Percentiles rank a stretch among this genome's conserved stretches.
Conservation (phyloP, 1,140 invertebrate species). For the Cardiocondyla obscurior region DNA sequence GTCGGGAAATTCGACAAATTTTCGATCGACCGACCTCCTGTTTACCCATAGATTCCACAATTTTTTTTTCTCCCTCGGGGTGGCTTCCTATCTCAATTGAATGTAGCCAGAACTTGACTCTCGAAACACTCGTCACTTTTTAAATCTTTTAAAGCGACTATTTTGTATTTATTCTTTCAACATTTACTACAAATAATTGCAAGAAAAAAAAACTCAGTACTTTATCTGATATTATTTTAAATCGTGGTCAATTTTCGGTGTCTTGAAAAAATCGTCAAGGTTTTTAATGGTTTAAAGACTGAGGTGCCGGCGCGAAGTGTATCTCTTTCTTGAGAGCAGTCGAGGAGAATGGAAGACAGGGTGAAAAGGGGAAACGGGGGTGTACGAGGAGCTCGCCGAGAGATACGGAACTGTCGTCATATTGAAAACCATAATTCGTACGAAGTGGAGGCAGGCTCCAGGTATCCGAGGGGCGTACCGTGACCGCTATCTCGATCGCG, state of each 20-base stretch:
- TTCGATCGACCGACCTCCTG: conserved; percentile 23
- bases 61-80: neutral
- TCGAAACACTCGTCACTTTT: neutral
- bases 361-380: neutral
- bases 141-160: neutral
- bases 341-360: neutral
- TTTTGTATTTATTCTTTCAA: neutral
- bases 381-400: conserved; percentile 53
- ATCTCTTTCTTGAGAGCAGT: conserved; percentile 63
- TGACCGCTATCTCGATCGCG: conserved; percentile 82
- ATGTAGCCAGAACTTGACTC: neutral
- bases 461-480: conserved; percentile 73
- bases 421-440: conserved; percentile 84
- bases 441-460: conserved; percentile 63
- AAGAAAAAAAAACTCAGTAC: too few relatives aligned
- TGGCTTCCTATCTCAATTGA: neutral
- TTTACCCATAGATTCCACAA: neutral
- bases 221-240: conserved; percentile 11
- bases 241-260: conserved; percentile 52
- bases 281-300: conserved; percentile 80
- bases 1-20: conserved; percentile 41
- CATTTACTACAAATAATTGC: too few relatives aligned
- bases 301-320: conserved; percentile 65
- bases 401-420: conserved; percentile 82
- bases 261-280: conserved; percentile 71